These are phyloP conservation scores for Chirona hameri DNA, from an alignment of 2,888 invertebrate species.

Conservation along the genomic window DNA sequence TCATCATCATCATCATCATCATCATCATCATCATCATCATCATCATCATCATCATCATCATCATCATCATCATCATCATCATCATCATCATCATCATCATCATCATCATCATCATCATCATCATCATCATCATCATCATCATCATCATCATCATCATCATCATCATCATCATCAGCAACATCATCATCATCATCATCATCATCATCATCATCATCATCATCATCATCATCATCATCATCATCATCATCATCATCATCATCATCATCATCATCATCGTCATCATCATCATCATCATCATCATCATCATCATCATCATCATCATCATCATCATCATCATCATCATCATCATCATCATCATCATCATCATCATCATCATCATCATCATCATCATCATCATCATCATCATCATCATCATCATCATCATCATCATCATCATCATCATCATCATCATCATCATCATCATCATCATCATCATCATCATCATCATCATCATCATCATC, in stretches of 20 bases:
- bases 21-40: conserved; percentile 22
- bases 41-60: conserved; percentile 22
- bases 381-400: conserved; percentile 10
- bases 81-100: conserved; percentile 22
- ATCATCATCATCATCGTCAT: too few relatives aligned
- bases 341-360: too few relatives aligned
- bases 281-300: too few relatives aligned
- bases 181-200: too few relatives aligned
- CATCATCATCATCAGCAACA: too few relatives aligned
- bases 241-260: too few relatives aligned
- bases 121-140: conserved; percentile 22
- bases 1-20: conserved; percentile 22
- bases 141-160: too few relatives aligned
- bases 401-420: conserved; percentile 22
- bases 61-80: conserved; percentile 22
- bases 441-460: conserved; percentile 22
- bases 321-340: too few relatives aligned
- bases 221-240: too few relatives aligned
- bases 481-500: conserved; percentile 22
- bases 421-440: conserved; percentile 22
- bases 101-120: conserved; percentile 22
- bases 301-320: too few relatives aligned
- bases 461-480: conserved; percentile 22
- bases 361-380: too few relatives aligned
- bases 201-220: conserved; percentile 22